Percentiles rank a stretch among this genome's conserved stretches.
These are phyloP conservation scores for Fragum fragum DNA, from an alignment of 2,888 invertebrate genomes.

Conservation along the genomic window DNA sequence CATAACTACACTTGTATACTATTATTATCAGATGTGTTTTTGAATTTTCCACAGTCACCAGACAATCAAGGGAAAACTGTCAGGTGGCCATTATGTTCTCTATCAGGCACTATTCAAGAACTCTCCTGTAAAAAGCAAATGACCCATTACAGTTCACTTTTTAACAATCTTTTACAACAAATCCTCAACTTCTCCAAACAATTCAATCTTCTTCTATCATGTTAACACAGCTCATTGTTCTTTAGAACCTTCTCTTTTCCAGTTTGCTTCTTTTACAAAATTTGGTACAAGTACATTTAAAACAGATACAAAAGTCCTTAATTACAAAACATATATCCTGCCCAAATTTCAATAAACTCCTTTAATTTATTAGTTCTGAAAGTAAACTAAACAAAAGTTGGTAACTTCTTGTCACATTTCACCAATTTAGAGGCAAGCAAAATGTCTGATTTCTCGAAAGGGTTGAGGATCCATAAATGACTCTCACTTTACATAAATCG, in stretches of 20 bases:
- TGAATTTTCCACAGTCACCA: too few species aligned
- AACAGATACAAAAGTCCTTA: too few species aligned
- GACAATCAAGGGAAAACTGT: conserved; percentile 9
- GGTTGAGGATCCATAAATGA: conserved; percentile 19
- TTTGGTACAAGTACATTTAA: too few species aligned
- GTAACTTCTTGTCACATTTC: too few species aligned
- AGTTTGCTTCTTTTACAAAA: background rate
- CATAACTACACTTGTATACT: too few species aligned
- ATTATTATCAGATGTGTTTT: too few species aligned
- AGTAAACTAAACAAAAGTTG: too few species aligned
- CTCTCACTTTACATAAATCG: conserved; percentile 49
- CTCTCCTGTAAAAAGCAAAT: conserved; percentile 44
- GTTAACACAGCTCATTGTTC: conserved; percentile 1
- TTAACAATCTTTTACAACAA: conserved; percentile 44
- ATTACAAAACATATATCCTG: too few species aligned
- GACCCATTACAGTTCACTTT: conserved; percentile 54
- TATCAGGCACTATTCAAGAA: conserved; percentile 34
- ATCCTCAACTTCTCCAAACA: conserved; percentile 20
- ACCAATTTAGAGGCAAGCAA: too few species aligned
- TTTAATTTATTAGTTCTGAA: too few species aligned
- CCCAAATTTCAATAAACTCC: too few species aligned
- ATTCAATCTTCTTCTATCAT: background rate
- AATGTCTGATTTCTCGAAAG: background rate
- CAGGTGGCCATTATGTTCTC: conserved; percentile 40
- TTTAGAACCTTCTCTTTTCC: background rate